These are phyloP conservation scores for Masnerella sp. DNA, from an alignment of 2,888 invertebrate species.

Conservation along the genomic window DNA sequence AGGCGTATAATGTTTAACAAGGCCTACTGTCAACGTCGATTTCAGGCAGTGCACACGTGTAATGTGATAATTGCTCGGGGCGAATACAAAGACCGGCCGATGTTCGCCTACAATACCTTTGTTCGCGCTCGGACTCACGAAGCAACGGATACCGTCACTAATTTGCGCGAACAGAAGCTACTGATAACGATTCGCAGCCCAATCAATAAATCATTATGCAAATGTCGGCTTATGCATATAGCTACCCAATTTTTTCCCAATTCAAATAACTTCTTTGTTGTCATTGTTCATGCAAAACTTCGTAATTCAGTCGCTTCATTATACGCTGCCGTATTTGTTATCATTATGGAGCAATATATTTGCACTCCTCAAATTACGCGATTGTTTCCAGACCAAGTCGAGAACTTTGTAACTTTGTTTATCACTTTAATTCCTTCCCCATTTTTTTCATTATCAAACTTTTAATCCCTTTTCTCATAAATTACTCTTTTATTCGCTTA, in stretches of 20 bases:
- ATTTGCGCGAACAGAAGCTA: constrained; percentile 33
- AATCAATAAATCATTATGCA: constrained; percentile 42
- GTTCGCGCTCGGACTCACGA: constrained; percentile 22
- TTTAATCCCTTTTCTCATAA: no score
- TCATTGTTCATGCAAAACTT: constrained; percentile 33
- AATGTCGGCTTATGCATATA: constrained; percentile 14
- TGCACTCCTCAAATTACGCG: constrained; percentile 1
- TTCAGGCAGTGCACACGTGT: constrained; percentile 17
- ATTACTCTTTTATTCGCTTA: no score
- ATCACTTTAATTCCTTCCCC: not conserved
- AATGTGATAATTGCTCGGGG: constrained; percentile 43
- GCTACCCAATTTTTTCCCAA: constrained; percentile 1
- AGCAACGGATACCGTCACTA: constrained; percentile 38
- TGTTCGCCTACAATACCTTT: constrained; percentile 28
- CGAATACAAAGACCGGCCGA: constrained; percentile 32
- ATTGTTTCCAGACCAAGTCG: not conserved
- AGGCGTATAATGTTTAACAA: constrained; percentile 24
- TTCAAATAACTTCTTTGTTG: constrained; percentile 37
- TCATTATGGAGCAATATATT: constrained; percentile 4
- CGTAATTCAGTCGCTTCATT: constrained; percentile 40
- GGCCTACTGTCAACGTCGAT: constrained; percentile 17
- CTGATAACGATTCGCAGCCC: constrained; percentile 24
- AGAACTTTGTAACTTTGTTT: constrained; percentile 1
- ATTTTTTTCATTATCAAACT: not conserved
- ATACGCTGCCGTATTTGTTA: constrained; percentile 23